A percentile compares a stretch with the other conserved stretches of the same genome.
Evolutionary conservation across 2,797 vertebrate species (phyloP).

Genomic region (Choloepus didactylus): DNA sequence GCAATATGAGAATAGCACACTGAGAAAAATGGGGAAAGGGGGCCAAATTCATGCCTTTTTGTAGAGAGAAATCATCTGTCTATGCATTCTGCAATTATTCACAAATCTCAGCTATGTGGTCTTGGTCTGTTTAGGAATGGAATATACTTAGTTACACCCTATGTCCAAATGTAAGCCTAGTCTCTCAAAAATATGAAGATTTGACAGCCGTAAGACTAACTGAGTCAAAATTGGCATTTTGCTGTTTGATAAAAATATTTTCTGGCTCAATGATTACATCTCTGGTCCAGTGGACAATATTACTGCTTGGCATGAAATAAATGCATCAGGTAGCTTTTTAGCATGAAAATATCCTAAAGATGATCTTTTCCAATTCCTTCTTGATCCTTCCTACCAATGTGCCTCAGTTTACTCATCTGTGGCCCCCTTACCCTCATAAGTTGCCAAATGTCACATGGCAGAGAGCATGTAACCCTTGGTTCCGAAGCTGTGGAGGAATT

Average conservation of each 20-base stretch:
- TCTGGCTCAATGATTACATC: conserved; percentile 31
- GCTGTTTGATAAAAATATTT: conserved; percentile 56
- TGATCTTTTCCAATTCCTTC: background rate
- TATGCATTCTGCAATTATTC: background rate
- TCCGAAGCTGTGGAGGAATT: background rate
- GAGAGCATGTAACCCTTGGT: background rate
- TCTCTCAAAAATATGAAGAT: conserved; percentile 17
- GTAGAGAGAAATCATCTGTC: conserved; percentile 3
- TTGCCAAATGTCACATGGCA: background rate
- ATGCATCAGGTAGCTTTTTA: background rate
- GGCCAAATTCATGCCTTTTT: conserved; percentile 62
- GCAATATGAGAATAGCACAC: background rate
- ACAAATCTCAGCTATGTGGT: background rate
- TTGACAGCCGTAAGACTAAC: conserved; percentile 29
- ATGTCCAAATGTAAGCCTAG: background rate
- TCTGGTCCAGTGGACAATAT: conserved; percentile 32
- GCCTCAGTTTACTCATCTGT: conserved; percentile 31
- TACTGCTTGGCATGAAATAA: conserved; percentile 32
- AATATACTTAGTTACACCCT: background rate
- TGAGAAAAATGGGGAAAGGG: background rate
- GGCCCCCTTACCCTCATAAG: background rate
- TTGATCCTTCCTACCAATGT: background rate
- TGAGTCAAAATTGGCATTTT: conserved; percentile 55
- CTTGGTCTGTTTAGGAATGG: conserved; percentile 27
- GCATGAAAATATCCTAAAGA: conserved; percentile 40